Percentiles rank a stretch among this genome's conserved stretches.
phyloP scores from a whole-genome alignment of 53 echinoderm and acorn worm species.

The Crossaster papposus region DNA sequence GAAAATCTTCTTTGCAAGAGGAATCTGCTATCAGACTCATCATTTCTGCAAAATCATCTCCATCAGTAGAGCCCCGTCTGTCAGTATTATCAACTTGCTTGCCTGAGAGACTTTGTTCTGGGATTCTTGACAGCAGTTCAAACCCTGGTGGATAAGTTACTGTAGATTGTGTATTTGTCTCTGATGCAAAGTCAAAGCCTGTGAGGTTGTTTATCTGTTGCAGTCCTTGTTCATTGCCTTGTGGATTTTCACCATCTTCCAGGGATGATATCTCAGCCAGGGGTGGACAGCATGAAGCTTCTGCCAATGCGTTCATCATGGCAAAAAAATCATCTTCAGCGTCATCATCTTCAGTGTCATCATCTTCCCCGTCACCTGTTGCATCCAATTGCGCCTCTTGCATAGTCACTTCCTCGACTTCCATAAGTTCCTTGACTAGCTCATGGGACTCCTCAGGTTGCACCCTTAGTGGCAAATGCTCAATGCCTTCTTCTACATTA shows the following conservation, averaged over 20 bases:
- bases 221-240: neutral
- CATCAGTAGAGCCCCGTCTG: neutral
- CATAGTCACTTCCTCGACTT: neutral
- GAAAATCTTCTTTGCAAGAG: neutral
- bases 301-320: constrained; percentile 10
- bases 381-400: constrained; percentile 9
- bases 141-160: neutral
- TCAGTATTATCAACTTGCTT: neutral
- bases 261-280: neutral
- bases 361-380: constrained; percentile 6
- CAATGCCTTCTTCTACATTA: neutral
- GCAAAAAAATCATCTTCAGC: constrained; percentile 37
- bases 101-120: neutral
- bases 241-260: neutral
- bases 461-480: neutral
- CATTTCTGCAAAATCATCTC: constrained; percentile 29
- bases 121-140: neutral
- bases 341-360: constrained; percentile 28
- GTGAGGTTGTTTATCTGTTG: neutral
- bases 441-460: neutral
- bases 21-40: constrained; percentile 13
- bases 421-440: neutral
- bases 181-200: neutral
- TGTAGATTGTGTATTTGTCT: neutral
- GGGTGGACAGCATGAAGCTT: neutral